phyloP scores from a whole-genome alignment of 2,888 invertebrate species.

The Cantharis rufa region DNA sequence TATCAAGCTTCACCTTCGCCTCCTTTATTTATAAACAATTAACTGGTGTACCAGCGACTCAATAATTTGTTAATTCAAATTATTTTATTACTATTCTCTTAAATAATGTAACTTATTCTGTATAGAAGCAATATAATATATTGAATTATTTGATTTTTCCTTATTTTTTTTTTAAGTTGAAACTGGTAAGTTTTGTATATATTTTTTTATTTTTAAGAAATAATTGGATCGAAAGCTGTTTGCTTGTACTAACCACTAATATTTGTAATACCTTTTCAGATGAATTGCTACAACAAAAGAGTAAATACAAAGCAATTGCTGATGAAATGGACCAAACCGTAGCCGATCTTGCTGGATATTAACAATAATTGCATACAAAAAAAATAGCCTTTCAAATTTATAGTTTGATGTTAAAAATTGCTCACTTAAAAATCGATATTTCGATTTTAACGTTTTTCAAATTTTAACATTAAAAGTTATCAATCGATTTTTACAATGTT shows the following conservation, averaged over 20 bases:
- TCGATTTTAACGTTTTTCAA: background rate
- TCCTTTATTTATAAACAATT: conserved; percentile 1
- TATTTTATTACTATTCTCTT: conserved; percentile 4
- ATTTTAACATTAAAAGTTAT: background rate
- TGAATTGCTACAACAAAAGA: conserved; percentile 87
- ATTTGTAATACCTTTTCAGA: conserved; percentile 63
- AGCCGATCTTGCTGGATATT: conserved; percentile 92
- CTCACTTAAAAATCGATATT: background rate
- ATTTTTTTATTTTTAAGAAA: background rate
- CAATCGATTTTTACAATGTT: background rate
- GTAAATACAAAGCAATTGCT: conserved; percentile 97
- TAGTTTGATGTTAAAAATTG: background rate
- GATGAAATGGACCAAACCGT: conserved; percentile 97
- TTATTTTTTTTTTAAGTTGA: background rate
- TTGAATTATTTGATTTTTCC: conserved; percentile 4
- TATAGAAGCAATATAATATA: background rate
- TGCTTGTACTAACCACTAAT: conserved; percentile 17
- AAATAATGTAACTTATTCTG: background rate
- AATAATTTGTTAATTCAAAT: conserved; percentile 17
- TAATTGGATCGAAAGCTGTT: background rate
- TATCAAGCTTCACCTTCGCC: conserved; percentile 10
- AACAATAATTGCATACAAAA: conserved; percentile 40
- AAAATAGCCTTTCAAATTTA: background rate
- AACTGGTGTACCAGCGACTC: conserved; percentile 35
- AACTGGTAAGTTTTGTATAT: background rate